Evolutionary conservation across 2,888 invertebrate species (phyloP), one percentile per base, ranked within the genome.

Genomic region (Drosophila tripunctata): DNA sequence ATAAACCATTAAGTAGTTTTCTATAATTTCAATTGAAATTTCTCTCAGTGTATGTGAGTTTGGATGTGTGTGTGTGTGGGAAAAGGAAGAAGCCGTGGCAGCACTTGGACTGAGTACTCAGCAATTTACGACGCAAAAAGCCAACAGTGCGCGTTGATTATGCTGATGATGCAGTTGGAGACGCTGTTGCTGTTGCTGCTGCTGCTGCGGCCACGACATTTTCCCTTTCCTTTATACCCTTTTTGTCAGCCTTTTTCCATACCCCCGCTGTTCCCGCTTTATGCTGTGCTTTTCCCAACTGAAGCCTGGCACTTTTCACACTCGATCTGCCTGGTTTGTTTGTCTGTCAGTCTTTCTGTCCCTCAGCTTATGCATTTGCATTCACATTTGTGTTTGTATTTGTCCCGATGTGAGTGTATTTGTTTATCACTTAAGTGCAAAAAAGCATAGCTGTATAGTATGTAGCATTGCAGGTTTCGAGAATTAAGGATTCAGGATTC

Each of bases 381-480:
- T 78, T 57, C 67, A 61, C 54, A 66, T 64, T 67, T 69, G 75
- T 54, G 56, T 74, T 66, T 67, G 80, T 65, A 64, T 74, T 68
- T 78, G 78, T 43, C 56, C 55, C 58, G 82, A 61, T 82, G 70
- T 60, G 71, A 75, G 70, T 82, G 80, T 87, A 85, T 87, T 88
- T 87, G 87, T 81, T 83, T 81, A 87, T 85, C 87, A 87, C 87
- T 87, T 87, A 79, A 84, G 84, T 78, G 78, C 67, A 82, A 77
- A 84, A 84, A 84, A 81, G 27, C 27, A 27, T 27, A n/a, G n/a
- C n/a, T n/a, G 8, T 27, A 2, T 10, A 27, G 27, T 27, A 10
- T 10, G 3, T 4, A 27, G 27, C 4, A 27, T 27, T 27, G 1
- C 27, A 10, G 73, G 81, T 75, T 87, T 75, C 81, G 51, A n/a